Conservation (phyloP, 1,140 invertebrate genomes). For the Musca domestica region DNA sequence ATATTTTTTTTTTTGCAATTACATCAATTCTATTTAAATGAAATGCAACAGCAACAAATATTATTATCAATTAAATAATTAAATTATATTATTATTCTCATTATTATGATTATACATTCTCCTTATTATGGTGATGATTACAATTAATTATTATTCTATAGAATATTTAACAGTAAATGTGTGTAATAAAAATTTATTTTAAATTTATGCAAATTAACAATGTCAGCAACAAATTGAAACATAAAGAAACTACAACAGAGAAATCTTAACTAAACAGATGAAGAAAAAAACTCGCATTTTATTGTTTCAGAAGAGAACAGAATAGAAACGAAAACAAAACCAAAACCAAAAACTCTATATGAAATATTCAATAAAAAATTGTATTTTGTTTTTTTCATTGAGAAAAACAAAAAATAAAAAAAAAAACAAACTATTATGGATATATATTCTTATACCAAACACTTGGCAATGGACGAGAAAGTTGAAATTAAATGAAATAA, state of each 20-base stretch:
- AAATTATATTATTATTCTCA: background rate
- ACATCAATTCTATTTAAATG: no score
- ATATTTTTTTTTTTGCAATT: no score
- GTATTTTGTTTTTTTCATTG: no score
- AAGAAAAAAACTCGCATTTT: constrained; percentile 20
- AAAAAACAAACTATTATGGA: no score
- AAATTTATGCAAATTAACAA: constrained; percentile 19
- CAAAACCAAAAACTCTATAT: no score
- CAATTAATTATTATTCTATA: constrained; percentile 26
- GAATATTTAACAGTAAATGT: constrained; percentile 27
- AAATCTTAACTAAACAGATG: background rate
- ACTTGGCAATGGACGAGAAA: no score
- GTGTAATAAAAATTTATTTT: constrained; percentile 24
- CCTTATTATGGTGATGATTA: constrained; percentile 26
- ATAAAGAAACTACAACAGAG: background rate
- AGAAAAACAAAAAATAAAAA: no score
- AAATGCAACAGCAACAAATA: constrained; percentile 5
- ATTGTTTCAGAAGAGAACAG: constrained; percentile 4
- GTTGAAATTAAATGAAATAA: no score
- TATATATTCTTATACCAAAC: no score
- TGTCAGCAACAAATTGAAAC: background rate
- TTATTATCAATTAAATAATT: constrained; percentile 11
- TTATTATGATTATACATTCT: constrained; percentile 23
- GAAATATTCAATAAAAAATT: no score
- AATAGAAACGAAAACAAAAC: no score